A percentile compares a stretch with the other conserved stretches of the same genome.
phyloP scores from a whole-genome alignment of 2,113 vertebrate species.

The Charina bottae region DNA sequence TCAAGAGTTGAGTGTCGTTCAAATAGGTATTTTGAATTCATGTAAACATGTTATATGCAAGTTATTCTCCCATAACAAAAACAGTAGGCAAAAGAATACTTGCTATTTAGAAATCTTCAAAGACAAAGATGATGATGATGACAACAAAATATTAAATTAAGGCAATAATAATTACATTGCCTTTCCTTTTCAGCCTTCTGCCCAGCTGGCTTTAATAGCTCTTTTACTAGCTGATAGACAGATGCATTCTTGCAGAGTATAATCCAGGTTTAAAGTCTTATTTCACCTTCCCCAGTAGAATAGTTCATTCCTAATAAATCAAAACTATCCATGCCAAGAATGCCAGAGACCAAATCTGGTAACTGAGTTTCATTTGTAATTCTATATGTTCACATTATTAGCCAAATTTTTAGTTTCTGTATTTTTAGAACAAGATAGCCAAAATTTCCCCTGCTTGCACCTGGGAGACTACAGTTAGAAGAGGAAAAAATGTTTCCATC shows the following conservation, averaged over 20 bases:
- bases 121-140: not conserved
- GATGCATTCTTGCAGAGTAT: not conserved
- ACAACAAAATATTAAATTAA: not conserved
- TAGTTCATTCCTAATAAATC: conserved; percentile 61
- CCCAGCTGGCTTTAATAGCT: conserved; percentile 30
- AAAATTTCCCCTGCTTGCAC: not conserved
- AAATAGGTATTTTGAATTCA: not conserved
- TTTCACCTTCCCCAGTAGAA: conserved; percentile 74
- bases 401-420: not conserved
- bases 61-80: not conserved
- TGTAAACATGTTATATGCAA: not conserved
- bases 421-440: not conserved
- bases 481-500: not conserved
- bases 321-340: conserved; percentile 69
- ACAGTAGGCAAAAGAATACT: not conserved
- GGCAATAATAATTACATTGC: not conserved
- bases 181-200: conserved; percentile 35
- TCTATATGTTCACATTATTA: conserved; percentile 34
- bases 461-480: conserved; percentile 32
- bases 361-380: conserved; percentile 58
- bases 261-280: conserved; percentile 52
- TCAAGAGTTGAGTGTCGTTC: not conserved
- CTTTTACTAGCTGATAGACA: not conserved
- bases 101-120: not conserved
- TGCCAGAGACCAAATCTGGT: conserved; percentile 69